Evolutionary conservation across 2,797 vertebrate species (phyloP).

Genomic region (Dicrostonyx torquatus): DNA sequence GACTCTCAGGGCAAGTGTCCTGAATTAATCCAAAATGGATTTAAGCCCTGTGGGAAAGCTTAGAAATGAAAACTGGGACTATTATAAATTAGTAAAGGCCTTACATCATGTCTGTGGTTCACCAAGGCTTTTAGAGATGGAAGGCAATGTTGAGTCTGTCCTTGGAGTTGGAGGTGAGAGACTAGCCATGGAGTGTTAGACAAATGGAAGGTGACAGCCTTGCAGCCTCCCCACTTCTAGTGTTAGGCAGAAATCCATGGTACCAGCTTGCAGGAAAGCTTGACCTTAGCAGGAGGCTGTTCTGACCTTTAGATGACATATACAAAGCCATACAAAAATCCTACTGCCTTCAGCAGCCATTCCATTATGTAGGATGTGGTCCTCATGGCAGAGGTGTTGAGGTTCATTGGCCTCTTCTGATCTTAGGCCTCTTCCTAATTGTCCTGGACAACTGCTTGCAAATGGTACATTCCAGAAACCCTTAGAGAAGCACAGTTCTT

Average conservation of each 20-base stretch:
- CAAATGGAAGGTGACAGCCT: not conserved
- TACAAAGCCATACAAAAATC: not conserved
- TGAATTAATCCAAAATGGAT: slow-evolving; percentile 2
- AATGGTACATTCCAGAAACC: not conserved
- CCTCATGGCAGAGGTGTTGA: slow-evolving; percentile 8
- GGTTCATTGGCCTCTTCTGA: not conserved
- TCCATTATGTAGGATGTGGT: not conserved
- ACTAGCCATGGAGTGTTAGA: not conserved
- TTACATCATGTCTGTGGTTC: slow-evolving; percentile 50
- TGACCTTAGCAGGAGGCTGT: not conserved
- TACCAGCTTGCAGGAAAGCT: not conserved
- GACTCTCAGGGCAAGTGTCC: slow-evolving; percentile 17
- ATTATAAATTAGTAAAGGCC: slow-evolving; percentile 69
- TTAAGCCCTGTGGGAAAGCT: slow-evolving; percentile 47
- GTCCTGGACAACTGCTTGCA: not conserved
- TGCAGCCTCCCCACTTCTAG: not conserved
- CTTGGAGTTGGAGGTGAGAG: slow-evolving; percentile 37
- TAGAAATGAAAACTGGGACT: slow-evolving; percentile 51
- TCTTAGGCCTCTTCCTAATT: not conserved
- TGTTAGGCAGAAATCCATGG: not conserved
- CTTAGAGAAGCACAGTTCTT: not conserved
- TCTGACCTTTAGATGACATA: not conserved
- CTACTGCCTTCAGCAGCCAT: not conserved
- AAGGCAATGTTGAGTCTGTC: slow-evolving; percentile 22
- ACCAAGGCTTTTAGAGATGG: slow-evolving; percentile 40